Evolutionary conservation across 1,140 invertebrate species (phyloP).

Genomic region (Drosophila busckii): DNA sequence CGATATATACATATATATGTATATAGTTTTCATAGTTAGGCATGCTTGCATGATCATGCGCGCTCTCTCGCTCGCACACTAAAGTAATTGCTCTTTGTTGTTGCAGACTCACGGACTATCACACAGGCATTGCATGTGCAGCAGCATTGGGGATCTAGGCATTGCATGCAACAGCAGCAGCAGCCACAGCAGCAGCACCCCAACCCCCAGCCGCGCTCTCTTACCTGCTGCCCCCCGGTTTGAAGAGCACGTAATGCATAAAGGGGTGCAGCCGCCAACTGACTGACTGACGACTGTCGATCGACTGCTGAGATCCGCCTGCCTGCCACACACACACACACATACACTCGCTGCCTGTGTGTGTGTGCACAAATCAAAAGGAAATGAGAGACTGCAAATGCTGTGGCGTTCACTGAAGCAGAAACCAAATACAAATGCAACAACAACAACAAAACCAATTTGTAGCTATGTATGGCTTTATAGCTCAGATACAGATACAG

Average conservation of each 20-base stretch:
- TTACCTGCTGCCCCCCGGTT: background rate
- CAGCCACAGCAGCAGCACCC: background rate
- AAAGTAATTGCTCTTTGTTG: background rate
- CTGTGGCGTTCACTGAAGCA: slow-evolving; percentile 75
- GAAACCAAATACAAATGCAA: slow-evolving; percentile 53
- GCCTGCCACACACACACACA: no score
- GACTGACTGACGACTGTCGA: slow-evolving; percentile 15
- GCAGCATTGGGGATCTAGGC: slow-evolving; percentile 35
- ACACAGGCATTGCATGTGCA: slow-evolving; percentile 45
- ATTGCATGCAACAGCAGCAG: no score
- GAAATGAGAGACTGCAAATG: slow-evolving; percentile 74
- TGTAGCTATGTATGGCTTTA: slow-evolving; percentile 57
- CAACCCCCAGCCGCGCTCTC: background rate
- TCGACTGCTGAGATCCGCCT: background rate
- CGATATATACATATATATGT: background rate
- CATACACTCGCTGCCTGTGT: slow-evolving; percentile 10
- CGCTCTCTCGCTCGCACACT: slow-evolving; percentile 4
- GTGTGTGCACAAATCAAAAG: slow-evolving; percentile 50
- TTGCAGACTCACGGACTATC: slow-evolving; percentile 23
- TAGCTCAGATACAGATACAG: slow-evolving; percentile 6
- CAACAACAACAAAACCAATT: slow-evolving; percentile 31
- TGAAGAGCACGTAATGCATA: slow-evolving; percentile 10
- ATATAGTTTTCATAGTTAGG: slow-evolving; percentile 4
- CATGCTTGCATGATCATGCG: slow-evolving; percentile 13
- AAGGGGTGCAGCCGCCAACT: slow-evolving; percentile 51